Conservation (phyloP, 2,888 invertebrate genomes). For the Cenopis cana region DNA sequence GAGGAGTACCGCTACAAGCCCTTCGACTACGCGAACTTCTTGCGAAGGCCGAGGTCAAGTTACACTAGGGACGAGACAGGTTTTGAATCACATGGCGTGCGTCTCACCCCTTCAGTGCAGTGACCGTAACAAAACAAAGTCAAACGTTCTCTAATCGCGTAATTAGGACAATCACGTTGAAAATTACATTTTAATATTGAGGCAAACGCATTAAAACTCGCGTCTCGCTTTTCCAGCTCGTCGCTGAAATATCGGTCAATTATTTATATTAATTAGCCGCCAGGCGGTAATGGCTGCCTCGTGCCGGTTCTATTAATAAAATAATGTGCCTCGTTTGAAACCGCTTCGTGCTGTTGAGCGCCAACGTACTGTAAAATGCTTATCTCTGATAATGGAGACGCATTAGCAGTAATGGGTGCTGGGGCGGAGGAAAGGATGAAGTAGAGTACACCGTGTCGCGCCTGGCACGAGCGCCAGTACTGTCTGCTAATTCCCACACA, state of each 20-base stretch:
- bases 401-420: neutral
- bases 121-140: too few relatives aligned
- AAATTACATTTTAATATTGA: neutral
- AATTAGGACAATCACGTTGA: neutral
- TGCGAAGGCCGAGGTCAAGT: neutral
- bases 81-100: neutral
- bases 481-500: neutral
- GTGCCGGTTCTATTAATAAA: slow-evolving; percentile 9
- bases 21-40: neutral
- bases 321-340: slow-evolving; percentile 2
- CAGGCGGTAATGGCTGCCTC: slow-evolving; percentile 18
- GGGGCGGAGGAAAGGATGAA: neutral
- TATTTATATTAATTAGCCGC: slow-evolving; percentile 40
- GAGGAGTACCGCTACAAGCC: neutral
- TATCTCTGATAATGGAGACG: slow-evolving; percentile 4
- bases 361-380: slow-evolving; percentile 16
- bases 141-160: neutral
- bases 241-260: slow-evolving; percentile 34
- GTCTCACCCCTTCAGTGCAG: neutral
- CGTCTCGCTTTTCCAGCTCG: neutral
- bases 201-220: neutral
- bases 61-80: neutral
- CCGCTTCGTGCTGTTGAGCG: slow-evolving; percentile 16
- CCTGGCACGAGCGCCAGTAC: neutral
- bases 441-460: neutral